Conservation (phyloP, 2,113 vertebrate genomes). For the Amphiprion percula region DNA sequence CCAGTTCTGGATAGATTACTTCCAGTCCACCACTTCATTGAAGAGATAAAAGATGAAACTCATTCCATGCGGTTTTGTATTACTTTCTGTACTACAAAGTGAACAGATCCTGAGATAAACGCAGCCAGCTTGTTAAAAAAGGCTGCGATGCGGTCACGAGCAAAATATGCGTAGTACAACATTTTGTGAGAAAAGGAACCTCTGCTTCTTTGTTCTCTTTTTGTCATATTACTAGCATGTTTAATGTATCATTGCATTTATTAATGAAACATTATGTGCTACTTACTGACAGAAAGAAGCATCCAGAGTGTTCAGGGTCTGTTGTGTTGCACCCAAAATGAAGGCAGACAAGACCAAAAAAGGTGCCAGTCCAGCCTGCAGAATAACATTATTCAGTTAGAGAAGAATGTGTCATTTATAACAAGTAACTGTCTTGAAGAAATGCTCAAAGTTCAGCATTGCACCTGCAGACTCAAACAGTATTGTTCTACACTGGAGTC, state of each 20-base stretch:
- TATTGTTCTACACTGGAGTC: neutral
- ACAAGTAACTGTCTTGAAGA: neutral
- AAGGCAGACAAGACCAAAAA: slow-evolving; percentile 40
- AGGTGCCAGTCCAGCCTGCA: slow-evolving; percentile 36
- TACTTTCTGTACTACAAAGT: neutral
- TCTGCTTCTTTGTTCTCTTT: neutral
- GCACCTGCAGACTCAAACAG: neutral
- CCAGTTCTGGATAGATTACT: slow-evolving; percentile 75
- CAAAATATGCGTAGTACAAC: neutral
- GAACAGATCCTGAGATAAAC: neutral
- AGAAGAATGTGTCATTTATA: neutral
- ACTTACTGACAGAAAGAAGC: slow-evolving; percentile 73
- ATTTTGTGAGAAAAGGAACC: slow-evolving; percentile 1
- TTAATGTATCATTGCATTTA: neutral
- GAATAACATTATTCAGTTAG: slow-evolving; percentile 22
- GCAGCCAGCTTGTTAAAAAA: neutral
- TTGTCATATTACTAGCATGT: too few species aligned
- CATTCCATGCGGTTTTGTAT: neutral
- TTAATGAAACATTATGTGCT: neutral
- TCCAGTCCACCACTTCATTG: slow-evolving; percentile 75
- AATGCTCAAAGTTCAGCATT: neutral
- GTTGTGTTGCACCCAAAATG: slow-evolving; percentile 22
- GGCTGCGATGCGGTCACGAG: neutral
- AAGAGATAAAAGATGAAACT: slow-evolving; percentile 23
- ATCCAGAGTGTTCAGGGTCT: slow-evolving; percentile 40